phyloP scores from a whole-genome alignment of 2,797 vertebrate genomes.

The Pseudocheirus occidentalis region DNA sequence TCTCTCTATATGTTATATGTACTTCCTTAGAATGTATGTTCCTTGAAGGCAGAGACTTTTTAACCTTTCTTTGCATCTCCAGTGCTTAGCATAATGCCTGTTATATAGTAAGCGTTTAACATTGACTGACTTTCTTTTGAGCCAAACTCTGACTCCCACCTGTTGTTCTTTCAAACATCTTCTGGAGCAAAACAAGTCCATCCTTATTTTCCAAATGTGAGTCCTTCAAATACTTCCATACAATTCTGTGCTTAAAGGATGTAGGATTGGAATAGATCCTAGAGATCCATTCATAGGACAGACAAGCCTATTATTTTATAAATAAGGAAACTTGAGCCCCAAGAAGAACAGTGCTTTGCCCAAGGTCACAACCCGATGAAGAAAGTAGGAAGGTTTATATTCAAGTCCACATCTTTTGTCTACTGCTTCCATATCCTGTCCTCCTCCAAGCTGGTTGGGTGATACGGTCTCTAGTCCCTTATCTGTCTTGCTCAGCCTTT shows the following conservation, averaged over 20 bases:
- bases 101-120: neutral
- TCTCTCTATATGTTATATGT: neutral
- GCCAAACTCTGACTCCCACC: neutral
- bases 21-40: neutral
- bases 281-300: neutral
- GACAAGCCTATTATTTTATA: neutral
- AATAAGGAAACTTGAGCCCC: neutral
- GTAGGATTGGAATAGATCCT: neutral
- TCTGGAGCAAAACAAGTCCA: neutral
- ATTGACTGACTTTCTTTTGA: neutral
- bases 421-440: neutral
- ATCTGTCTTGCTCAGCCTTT: neutral
- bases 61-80: neutral
- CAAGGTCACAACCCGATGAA: neutral
- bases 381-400: neutral
- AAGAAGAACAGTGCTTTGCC: neutral
- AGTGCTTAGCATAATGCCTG: neutral
- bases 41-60: neutral
- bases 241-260: neutral
- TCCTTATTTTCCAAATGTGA: neutral
- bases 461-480: neutral
- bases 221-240: neutral
- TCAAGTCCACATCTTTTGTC: neutral
- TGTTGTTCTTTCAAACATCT: neutral
- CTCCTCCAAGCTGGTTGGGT: neutral